Conservation (phyloP, 2,888 invertebrate species). For the Limenitis camilla region DNA sequence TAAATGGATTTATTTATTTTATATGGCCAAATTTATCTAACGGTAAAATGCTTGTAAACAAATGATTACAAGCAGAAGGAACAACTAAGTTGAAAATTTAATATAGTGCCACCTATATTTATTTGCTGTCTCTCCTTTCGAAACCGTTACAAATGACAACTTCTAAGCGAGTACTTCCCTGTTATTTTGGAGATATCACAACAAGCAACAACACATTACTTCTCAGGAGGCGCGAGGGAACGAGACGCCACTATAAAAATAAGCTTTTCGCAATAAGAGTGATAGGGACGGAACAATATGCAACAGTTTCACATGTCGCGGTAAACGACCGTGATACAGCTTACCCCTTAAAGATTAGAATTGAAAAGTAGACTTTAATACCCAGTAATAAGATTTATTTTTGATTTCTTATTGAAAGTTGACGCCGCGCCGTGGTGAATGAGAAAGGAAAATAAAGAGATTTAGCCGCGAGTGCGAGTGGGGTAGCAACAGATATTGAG, state of each 20-base stretch:
- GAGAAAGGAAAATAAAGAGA: constrained; percentile 57
- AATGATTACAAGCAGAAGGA: too few relatives aligned
- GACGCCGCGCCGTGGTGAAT: constrained; percentile 39
- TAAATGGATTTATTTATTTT: too few relatives aligned
- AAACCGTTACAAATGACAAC: constrained; percentile 75
- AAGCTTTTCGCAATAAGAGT: constrained; percentile 34
- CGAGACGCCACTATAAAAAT: constrained; percentile 58
- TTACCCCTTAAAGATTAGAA: constrained; percentile 18
- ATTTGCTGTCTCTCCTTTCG: constrained; percentile 49
- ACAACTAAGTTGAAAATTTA: neutral
- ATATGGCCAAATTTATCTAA: too few relatives aligned
- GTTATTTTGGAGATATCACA: constrained; percentile 76
- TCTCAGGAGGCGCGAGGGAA: constrained; percentile 60
- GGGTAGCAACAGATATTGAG: constrained; percentile 40
- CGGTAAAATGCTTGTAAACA: too few relatives aligned
- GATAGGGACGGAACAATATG: constrained; percentile 53
- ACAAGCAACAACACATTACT: constrained; percentile 75
- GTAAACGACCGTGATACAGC: constrained; percentile 34
- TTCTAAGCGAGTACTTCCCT: constrained; percentile 74
- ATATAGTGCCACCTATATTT: constrained; percentile 10
- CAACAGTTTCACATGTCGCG: constrained; percentile 61
- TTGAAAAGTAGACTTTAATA: constrained; percentile 28
- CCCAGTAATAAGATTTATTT: constrained; percentile 24
- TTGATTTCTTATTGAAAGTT: constrained; percentile 22
- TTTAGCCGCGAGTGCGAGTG: constrained; percentile 45